A percentile compares a stretch with the other conserved stretches of the same genome.
Conservation (phyloP, 2,888 invertebrate genomes). For the Lamellibrachia columna region DNA sequence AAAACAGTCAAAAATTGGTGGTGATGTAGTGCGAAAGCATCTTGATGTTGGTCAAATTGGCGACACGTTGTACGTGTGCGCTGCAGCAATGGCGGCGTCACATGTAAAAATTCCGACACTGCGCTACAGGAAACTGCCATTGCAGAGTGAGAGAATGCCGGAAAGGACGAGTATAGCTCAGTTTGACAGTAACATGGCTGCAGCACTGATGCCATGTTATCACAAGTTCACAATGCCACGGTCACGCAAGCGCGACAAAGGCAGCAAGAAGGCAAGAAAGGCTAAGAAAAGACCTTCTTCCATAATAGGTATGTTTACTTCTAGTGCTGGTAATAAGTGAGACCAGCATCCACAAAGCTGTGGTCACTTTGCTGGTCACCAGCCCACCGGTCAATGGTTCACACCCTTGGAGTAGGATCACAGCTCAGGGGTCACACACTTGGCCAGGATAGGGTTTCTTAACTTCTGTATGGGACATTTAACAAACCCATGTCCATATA, state of each 20-base stretch:
- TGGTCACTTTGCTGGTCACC: neutral
- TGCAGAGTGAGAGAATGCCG: neutral
- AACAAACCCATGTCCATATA: neutral
- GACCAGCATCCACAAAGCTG: too few relatives aligned
- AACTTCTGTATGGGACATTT: neutral
- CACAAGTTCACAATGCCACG: neutral
- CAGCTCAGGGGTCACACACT: neutral
- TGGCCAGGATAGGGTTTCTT: neutral
- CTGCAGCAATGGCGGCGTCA: neutral
- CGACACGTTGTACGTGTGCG: neutral
- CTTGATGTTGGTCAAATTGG: neutral
- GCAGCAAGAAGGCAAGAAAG: neutral
- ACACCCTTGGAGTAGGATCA: neutral
- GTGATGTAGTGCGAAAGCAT: neutral
- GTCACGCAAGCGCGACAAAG: neutral
- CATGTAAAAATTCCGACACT: neutral
- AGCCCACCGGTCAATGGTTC: neutral
- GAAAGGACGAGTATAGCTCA: neutral
- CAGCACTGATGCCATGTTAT: neutral
- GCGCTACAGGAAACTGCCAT: neutral
- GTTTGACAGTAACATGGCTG: neutral
- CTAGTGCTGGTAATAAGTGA: neutral
- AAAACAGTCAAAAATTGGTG: neutral
- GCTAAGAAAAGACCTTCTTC: neutral
- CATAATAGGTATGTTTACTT: slow-evolving; percentile 11